phyloP scores from a whole-genome alignment of 1,140 invertebrate species.

The Carcinoscorpius rotundicauda region DNA sequence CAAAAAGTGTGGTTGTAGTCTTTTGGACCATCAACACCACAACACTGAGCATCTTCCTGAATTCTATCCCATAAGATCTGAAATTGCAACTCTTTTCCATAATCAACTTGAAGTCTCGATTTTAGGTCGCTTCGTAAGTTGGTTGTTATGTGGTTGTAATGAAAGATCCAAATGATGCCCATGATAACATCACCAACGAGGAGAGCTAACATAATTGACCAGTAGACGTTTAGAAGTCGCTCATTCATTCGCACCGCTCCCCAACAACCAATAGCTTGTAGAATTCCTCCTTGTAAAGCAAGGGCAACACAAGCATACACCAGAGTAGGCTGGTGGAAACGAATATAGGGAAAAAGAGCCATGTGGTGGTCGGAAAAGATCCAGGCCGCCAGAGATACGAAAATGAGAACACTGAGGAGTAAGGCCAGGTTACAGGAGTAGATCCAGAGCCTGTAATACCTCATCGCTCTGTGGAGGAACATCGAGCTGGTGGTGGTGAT shows the following conservation, averaged over 20 bases:
- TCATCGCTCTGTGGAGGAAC: conserved; percentile 28
- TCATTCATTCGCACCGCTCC: conserved; percentile 65
- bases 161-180: conserved; percentile 70
- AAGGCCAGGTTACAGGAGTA: conserved; percentile 80
- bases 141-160: conserved; percentile 58
- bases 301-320: conserved; percentile 71
- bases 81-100: conserved; percentile 53
- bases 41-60: conserved; percentile 60
- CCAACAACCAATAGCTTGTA: conserved; percentile 61
- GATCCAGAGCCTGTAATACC: conserved; percentile 83
- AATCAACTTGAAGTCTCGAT: conserved; percentile 43
- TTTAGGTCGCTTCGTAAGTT: conserved; percentile 55
- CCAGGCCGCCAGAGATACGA: conserved; percentile 57
- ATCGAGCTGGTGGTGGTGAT: conserved; percentile 22
- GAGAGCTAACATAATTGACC: conserved; percentile 60
- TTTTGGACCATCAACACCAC: conserved; percentile 54
- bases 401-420: conserved; percentile 62
- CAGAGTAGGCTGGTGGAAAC: conserved; percentile 63
- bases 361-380: conserved; percentile 43
- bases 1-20: conserved; percentile 41
- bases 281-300: conserved; percentile 45
- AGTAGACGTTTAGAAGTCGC: conserved; percentile 65
- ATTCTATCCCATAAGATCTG: conserved; percentile 63
- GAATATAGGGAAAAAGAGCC: conserved; percentile 47
- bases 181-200: conserved; percentile 69